These are phyloP conservation scores for Tipula helvola DNA, from an alignment of 2,888 invertebrate species.

Conservation along the genomic window DNA sequence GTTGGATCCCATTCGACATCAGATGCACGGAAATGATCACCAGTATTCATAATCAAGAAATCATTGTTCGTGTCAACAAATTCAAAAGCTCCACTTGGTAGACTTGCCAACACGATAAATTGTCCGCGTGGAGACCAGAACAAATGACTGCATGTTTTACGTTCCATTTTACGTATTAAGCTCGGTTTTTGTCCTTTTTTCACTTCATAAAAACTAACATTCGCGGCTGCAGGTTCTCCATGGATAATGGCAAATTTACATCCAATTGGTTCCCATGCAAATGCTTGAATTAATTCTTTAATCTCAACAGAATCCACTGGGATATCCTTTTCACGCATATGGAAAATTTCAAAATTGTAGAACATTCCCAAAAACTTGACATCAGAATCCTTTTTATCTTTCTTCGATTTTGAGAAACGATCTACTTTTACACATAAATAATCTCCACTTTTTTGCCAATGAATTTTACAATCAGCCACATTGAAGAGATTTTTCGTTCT, in stretches of 20 bases:
- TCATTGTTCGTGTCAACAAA: conserved; percentile 90
- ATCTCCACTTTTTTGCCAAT: conserved; percentile 98
- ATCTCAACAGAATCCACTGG: conserved; percentile 97
- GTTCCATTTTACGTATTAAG: conserved; percentile 76
- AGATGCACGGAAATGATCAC: conserved; percentile 85
- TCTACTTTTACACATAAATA: conserved; percentile 94
- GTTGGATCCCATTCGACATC: conserved; percentile 99
- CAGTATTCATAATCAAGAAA: conserved; percentile 86
- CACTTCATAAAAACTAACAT: conserved; percentile 87
- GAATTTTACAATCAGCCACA: conserved; percentile 95
- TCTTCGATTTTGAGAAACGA: conserved; percentile 77
- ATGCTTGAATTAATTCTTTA: conserved; percentile 83
- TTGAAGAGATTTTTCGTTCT: conserved; percentile 94
- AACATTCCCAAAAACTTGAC: conserved; percentile 94
- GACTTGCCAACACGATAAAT: conserved; percentile 85
- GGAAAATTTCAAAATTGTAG: conserved; percentile 98
- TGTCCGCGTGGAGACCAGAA: conserved; percentile 96
- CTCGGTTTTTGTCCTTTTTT: conserved; percentile 83
- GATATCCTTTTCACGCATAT: conserved; percentile 94
- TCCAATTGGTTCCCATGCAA: conserved; percentile 97
- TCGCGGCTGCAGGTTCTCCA: conserved; percentile 66
- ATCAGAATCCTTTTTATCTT: conserved; percentile 82
- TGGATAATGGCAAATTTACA: conserved; percentile 95
- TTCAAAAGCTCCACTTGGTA: conserved; percentile 80
- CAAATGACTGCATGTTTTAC: conserved; percentile 77